Evolutionary conservation across 1,140 invertebrate genomes (phyloP), one percentile per base, ranked within the genome.

Genomic region (Halesus radiatus): DNA sequence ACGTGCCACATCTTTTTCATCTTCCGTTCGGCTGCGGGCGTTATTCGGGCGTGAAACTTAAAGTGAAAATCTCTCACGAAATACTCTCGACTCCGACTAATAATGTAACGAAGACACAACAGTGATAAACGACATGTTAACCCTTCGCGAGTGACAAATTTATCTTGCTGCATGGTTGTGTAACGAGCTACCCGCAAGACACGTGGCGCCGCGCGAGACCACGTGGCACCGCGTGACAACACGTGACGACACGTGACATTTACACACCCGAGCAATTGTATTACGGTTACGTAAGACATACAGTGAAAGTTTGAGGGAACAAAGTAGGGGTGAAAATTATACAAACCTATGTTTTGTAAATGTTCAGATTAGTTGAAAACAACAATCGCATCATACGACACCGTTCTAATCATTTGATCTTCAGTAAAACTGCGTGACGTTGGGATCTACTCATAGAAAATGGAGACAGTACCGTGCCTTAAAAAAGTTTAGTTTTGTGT

Each of bases 91-190:
- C 20, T 56, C n/a, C 8, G 1, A 56, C 54, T 13, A 13, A 56
- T n/a, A 56, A 56, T 6, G n/a, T 18, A 56, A 56, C 54, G n/a
- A 56, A 56, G 20, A 18, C 60, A 10, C 60, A 16, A 6, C 18
- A 7, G 60, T 29, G 18, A 64, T 22, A 68, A 68, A 68, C 20
- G 32, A 68, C 26, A 8, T 50, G 64, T 20, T 68, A 68, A 68
- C 64, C 64, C 64, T 45, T 37, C 37, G 20, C 64, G 32, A 45
- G 64, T 68, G 64, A 68, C 64, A 68, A 45, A 68, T 68, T 68
- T 50, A 68, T 68, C 32, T 68, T 20, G 29, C 64, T 68, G 37
- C 32, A 8, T 20, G 26, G 26, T 20, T 20, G 60, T 29, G 20
- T 23, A 23, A 16, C 60, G 23, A 22, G 60, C 64, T 7, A 16